Evolutionary conservation across 2,888 invertebrate species (phyloP).

Genomic region (Eilema sororculum): DNA sequence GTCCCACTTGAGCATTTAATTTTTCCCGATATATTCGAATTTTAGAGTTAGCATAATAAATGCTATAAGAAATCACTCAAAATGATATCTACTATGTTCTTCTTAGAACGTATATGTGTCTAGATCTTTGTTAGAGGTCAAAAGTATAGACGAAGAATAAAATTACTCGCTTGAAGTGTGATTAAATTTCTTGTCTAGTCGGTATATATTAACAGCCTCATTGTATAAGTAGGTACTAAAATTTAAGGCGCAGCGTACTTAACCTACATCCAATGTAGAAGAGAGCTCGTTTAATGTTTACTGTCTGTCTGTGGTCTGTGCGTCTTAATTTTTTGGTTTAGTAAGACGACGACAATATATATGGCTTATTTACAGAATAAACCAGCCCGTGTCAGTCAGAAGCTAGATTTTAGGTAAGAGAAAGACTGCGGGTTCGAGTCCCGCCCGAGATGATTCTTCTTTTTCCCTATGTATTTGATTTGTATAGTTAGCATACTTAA

Average conservation of each 20-base stretch:
- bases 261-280: slow-evolving; percentile 15
- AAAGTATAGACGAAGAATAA: not conserved
- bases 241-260: slow-evolving; percentile 11
- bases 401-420: slow-evolving; percentile 44
- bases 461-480: no score
- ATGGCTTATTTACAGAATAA: slow-evolving; percentile 52
- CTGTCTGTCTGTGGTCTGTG: slow-evolving; percentile 46
- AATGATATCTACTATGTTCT: no score
- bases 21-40: no score
- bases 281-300: slow-evolving; percentile 41
- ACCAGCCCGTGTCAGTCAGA: slow-evolving; percentile 40
- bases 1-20: no score
- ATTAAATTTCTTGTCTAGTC: not conserved
- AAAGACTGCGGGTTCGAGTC: no score
- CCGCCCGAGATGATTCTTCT: no score
- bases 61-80: no score
- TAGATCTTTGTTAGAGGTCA: not conserved
- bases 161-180: slow-evolving; percentile 4
- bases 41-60: no score
- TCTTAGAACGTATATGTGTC: not conserved
- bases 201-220: not conserved
- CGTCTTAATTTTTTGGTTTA: slow-evolving; percentile 47
- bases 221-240: not conserved
- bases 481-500: no score
- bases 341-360: slow-evolving; percentile 49